Evolutionary conservation across 2,797 vertebrate species (phyloP), one percentile per base, ranked within the genome.

Genomic region (Sphenodon punctatus): DNA sequence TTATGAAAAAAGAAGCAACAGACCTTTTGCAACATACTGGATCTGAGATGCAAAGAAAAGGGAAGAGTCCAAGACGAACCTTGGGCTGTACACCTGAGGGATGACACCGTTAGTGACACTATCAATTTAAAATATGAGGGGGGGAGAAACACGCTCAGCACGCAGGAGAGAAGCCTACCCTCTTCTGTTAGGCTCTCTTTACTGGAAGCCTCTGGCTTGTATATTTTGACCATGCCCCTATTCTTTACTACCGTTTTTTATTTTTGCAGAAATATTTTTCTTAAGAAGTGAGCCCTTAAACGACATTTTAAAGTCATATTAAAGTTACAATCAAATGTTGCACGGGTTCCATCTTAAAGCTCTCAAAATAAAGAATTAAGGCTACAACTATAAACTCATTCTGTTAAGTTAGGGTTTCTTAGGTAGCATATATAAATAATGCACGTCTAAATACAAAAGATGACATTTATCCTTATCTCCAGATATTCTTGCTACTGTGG

Each of bases 221-320:
- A 88, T 82, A 71, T 86, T 85, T 79, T 14, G 23, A 85, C 42
- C 78, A 88, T 71, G 82, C 90, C 67, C 84, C 91, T 91, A 88
- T 80, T 86, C 83, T 84, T 78, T 60, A 88, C 78, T 84, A 88
- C 17, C 73, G 83, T 80, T 82, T 88, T 80, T 88, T 78, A 78
- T 38, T 85, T 88, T 75, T 88, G 68, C 55, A 48, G 84, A 68
- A 49, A 78, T 3, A 3, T 17, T 14, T 78, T 87, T 20, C 53
- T 36, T 69, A 79, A 86, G 32, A 3, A n/a, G n/a, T 51, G 53
- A 75, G 19, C 10, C 9, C 22, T 60, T 43, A n/a, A 25, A 8
- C 67, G 7, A 53, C 34, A 82, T 85, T 58, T 59, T 17, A 30
- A 56, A 1, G 4, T 13, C 63, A 6, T 39, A 85, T 59, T 73